Evolutionary conservation across 2,888 invertebrate genomes (phyloP), one percentile per base, ranked within the genome.

Genomic region (Keiferia lycopersicella): DNA sequence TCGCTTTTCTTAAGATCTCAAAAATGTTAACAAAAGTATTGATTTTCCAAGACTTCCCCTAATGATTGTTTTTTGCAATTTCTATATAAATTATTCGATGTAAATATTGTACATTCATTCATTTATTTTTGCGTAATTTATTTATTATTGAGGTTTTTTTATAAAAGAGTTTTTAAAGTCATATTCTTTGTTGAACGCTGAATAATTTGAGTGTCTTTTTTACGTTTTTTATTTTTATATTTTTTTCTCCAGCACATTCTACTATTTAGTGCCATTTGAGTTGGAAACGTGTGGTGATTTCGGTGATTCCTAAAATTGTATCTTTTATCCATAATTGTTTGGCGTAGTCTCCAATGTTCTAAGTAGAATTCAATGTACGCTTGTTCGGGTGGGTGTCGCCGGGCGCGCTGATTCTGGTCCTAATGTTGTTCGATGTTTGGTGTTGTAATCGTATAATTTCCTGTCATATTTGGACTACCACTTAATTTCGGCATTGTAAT

Each of bases 41-140:
- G 68, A 71, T 70, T 70, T n/a, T 67, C 68, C 61, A 62, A 69
- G 65, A 77, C 74, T 80, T 81, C 82, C 83, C 81, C 81, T 82
- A 79, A 83, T 83, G 77, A 76, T 80, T 80, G 81, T 72, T 62
- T 76, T 81, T 80, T 77, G 78, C 80, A 79, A 81, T 85, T 84
- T 82, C 79, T 85, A 83, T 86, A 84, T 85, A 85, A 85, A 87
- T 85, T 86, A 56, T 85, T 87, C 79, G 81, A 87, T 90, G 91
- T 91, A 91, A 91, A 91, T 91, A 91, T 86, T 91, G 91, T 91
- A 91, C 83, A 90, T 91, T 88, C 75, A 77, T 85, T 84, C 71
- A 78, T 81, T 85, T 73, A 63, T 78, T 80, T 81, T 82, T 76
- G 76, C 78, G 77, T 87, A 83, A 86, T 87, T 90, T 87, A 90